Base-by-base conservation (phyloP, 2,888 invertebrate genomes). In the Drosophila anomalata region DNA sequence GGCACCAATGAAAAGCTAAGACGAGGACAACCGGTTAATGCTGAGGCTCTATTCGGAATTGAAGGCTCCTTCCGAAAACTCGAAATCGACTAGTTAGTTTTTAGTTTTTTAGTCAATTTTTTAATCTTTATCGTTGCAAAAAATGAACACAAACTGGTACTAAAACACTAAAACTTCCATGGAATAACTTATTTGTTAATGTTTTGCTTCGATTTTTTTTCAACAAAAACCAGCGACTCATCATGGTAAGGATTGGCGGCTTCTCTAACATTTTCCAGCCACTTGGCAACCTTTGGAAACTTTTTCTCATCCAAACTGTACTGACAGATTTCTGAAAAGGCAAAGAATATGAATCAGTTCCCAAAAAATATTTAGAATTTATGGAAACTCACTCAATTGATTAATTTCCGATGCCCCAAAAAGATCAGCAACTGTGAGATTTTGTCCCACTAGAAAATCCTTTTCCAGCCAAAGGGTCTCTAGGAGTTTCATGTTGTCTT, bases 371-470 rank as follows among this genome's bases (percentile, higher is more conserved):
- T 0, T 0, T 4, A 1, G 3, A 36, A 2, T 29, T 1, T 1
- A 17, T 0, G 11, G 3, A 0, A 14, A 65, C 80, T 92, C 91
- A 96, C 96, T 93, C 29, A 95, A 94, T 90, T 96, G 96, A 89
- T 96, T 96, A 55, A 96, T 88, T 92, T 96, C 96, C 76, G 95
- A 94, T 0, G 94, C 94, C 0, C 95, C 95, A 69, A 95, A 91
- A 53, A 97, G 90, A 90, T 97, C 96, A 0, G 96, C 96, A 1
- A 95, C 93, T 0, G 94, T 94, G 2, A 95, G 91, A 33, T 92
- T 88, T 75, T 94, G 89, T 0, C 95, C 95, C 1, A 91, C 91
- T n/a, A 96, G 90, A 24, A 93, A 87, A 80, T 92, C 70, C 0
- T 88, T 73, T 8, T 92, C 93, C 24, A 95, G 82, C 94, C 94